Evolutionary conservation across 2,113 vertebrate genomes (phyloP).

Genomic region (Pseudonaja textilis): DNA sequence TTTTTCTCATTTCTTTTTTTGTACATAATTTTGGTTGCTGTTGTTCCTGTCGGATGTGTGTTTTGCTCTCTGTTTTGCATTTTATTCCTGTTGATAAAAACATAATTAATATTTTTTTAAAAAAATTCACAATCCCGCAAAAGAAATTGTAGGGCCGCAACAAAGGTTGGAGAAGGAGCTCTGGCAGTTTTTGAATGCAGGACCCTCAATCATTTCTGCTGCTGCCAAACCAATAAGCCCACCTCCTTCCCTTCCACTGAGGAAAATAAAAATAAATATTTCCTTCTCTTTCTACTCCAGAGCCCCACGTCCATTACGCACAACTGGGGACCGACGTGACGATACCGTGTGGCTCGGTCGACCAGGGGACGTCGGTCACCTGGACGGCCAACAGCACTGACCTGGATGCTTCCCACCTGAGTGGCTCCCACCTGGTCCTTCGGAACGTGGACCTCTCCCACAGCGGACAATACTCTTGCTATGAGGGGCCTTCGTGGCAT

Average conservation of each 20-base stretch:
- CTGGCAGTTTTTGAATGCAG: not conserved
- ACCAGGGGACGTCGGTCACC: slow-evolving; percentile 80
- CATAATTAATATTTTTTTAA: no score
- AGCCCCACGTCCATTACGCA: slow-evolving; percentile 82
- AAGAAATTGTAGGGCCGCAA: not conserved
- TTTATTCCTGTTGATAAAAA: not conserved
- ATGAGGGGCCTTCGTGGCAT: slow-evolving; percentile 89
- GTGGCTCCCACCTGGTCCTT: slow-evolving; percentile 81
- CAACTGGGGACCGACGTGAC: slow-evolving; percentile 85
- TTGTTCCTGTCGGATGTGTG: not conserved
- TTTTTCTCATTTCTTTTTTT: not conserved
- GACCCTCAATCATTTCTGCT: not conserved
- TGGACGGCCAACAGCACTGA: slow-evolving; percentile 94
- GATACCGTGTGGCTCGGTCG: slow-evolving; percentile 88
- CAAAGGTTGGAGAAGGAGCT: not conserved
- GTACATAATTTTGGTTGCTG: no score
- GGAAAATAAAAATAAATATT: not conserved
- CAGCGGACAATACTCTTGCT: slow-evolving; percentile 91
- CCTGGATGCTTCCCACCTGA: slow-evolving; percentile 78
- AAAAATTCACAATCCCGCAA: not conserved
- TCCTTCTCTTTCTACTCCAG: slow-evolving; percentile 63
- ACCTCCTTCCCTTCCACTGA: not conserved
- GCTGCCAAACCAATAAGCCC: not conserved
- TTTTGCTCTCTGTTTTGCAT: not conserved
- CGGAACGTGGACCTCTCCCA: slow-evolving; percentile 78